These are phyloP conservation scores for Bucorvus abyssinicus DNA, from an alignment of 2,797 vertebrate genomes.

Conservation along the genomic window DNA sequence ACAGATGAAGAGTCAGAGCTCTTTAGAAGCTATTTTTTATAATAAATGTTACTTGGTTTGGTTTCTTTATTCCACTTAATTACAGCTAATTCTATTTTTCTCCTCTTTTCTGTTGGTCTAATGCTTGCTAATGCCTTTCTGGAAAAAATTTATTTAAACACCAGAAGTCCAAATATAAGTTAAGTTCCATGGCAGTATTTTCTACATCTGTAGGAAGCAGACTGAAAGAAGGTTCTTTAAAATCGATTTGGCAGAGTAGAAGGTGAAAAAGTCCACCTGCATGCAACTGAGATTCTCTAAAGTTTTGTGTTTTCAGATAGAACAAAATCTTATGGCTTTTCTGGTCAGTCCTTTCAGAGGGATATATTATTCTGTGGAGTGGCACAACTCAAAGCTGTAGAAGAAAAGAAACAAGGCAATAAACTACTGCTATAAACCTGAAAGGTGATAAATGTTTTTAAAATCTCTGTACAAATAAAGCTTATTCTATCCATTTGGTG, in stretches of 20 bases:
- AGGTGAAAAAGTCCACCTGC: background rate
- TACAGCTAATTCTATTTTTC: background rate
- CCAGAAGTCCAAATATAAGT: background rate
- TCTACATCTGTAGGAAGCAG: background rate
- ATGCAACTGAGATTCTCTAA: background rate
- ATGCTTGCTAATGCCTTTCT: background rate
- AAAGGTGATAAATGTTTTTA: background rate
- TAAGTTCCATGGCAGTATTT: background rate
- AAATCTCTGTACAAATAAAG: background rate
- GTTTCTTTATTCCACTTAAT: background rate
- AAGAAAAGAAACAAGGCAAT: background rate
- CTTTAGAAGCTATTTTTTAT: background rate
- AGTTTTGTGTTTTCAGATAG: background rate
- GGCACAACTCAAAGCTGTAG: background rate
- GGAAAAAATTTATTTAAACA: background rate
- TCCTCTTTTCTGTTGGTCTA: background rate
- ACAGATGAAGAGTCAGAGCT: background rate
- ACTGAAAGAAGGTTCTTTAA: background rate
- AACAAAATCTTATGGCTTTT: background rate
- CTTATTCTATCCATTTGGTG: background rate
- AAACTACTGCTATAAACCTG: background rate
- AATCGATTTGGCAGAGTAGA: background rate
- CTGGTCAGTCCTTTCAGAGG: background rate
- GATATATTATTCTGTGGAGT: background rate
- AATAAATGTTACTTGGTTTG: background rate